Base-by-base conservation (phyloP, 2,888 invertebrate species). In the Piscicola geometra region DNA sequence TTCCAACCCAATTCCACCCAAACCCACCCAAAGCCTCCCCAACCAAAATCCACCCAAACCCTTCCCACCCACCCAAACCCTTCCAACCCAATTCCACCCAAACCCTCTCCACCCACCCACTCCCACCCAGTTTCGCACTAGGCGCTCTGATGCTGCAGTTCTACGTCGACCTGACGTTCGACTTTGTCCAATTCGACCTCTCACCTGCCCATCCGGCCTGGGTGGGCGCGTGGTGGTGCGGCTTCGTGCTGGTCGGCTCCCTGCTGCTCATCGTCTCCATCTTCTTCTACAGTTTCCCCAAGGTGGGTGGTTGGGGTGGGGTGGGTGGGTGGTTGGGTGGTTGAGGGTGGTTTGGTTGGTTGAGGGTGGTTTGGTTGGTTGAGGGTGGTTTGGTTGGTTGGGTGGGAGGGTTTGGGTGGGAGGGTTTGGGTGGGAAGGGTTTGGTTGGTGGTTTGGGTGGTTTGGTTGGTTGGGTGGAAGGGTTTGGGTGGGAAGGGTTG, bases 231-330 rank as follows among this genome's bases (percentile, higher is more conserved):
- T 86, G 86, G 86, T 85, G 85, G 85, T 84, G 83, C 52, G 95
- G 95, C 21, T 96, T 94, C 86, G 87, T 96, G 71, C 89, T 95
- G n/a, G 93, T 93, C 82, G 94, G 95, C 3, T 87, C 92, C 52
- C 88, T 94, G 0, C 88, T 95, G 1, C 89, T 94, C 78, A 86
- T 94, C 76, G 92, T 94, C 33, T 91, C 94, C 2, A 89, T 94
- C 80, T 94, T 94, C 2, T 95, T 95, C 88, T 93, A 94, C 87
- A 91, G 93, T 81, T 94, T 95, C 87, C 94, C 94, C 30, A 93
- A 94, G 87, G 80, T 81, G 47, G 41, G 77, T 32, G 21, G 30
- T 50, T 35, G 41, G 32, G 75, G 36, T 52, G 30, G 36, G 5
- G 25, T 12, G 33, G 25, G 12, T 2, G 68, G 18, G 68, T n/a